Conservation (phyloP, 2,888 invertebrate genomes). For the Sceliomorpha sp. region DNA sequence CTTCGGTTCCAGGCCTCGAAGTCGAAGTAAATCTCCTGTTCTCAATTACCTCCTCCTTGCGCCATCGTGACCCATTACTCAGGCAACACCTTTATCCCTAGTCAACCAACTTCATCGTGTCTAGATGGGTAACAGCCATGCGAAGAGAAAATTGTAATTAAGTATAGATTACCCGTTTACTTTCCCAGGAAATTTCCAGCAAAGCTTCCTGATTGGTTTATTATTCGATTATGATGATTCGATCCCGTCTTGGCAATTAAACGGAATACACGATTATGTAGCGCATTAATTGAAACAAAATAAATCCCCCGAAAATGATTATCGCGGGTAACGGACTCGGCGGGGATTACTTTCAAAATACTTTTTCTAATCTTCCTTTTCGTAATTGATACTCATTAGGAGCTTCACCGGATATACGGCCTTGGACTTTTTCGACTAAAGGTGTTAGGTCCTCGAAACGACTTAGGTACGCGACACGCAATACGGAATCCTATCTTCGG, state of each 20-base stretch:
- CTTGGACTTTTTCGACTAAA: no score
- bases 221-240: conserved; percentile 41
- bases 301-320: no score
- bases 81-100: conserved; percentile 50
- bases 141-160: conserved; percentile 49
- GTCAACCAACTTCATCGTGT: conserved; percentile 47
- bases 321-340: no score
- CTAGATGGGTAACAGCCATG: conserved; percentile 27
- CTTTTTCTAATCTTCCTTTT: no score
- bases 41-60: conserved; percentile 76
- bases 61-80: conserved; percentile 55
- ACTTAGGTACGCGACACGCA: conserved; percentile 24
- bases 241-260: conserved; percentile 28
- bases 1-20: conserved; percentile 37
- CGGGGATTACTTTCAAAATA: no score
- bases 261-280: conserved; percentile 31
- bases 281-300: conserved; percentile 26
- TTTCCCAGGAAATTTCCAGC: conserved; percentile 29
- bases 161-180: conserved; percentile 37
- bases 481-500: no score
- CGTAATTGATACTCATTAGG: no score
- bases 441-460: conserved; percentile 13
- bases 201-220: conserved; percentile 40
- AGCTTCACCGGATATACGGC: no score
- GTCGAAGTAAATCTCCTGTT: conserved; percentile 78